phyloP scores from a whole-genome alignment of 2,113 vertebrate species.

The Melospiza melodia region DNA sequence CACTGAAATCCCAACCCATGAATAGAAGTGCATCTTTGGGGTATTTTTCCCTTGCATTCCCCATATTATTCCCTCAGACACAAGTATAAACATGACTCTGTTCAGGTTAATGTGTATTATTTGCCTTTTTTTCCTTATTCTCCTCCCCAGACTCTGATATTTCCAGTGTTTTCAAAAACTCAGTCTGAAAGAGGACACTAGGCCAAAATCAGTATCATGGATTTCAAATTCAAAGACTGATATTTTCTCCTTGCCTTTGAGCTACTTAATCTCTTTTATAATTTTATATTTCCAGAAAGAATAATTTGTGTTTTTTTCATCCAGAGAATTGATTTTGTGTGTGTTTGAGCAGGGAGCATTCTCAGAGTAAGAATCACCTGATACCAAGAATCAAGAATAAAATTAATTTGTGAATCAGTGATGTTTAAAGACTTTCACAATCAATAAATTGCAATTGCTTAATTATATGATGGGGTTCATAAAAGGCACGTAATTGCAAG shows the following conservation, averaged over 20 bases:
- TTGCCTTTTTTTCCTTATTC: neutral
- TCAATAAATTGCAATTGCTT: neutral
- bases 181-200: neutral
- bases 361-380: neutral
- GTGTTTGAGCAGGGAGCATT: neutral
- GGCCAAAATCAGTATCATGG: neutral
- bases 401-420: neutral
- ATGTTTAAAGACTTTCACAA: neutral
- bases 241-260: neutral
- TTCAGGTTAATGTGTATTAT: neutral
- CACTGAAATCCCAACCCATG: neutral
- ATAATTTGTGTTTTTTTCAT: neutral
- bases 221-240: neutral
- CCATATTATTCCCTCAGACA: neutral
- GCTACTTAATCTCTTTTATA: neutral
- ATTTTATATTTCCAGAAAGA: neutral
- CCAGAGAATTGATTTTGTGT: neutral
- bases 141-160: neutral
- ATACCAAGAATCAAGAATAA: neutral
- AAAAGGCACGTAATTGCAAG: neutral
- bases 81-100: rapidly evolving
- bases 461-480: neutral
- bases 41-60: neutral
- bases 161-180: neutral
- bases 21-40: neutral